A percentile compares a stretch with the other conserved stretches of the same genome.
phyloP scores from a whole-genome alignment of 2,797 vertebrate species.

The Acipenser oxyrinchus region DNA sequence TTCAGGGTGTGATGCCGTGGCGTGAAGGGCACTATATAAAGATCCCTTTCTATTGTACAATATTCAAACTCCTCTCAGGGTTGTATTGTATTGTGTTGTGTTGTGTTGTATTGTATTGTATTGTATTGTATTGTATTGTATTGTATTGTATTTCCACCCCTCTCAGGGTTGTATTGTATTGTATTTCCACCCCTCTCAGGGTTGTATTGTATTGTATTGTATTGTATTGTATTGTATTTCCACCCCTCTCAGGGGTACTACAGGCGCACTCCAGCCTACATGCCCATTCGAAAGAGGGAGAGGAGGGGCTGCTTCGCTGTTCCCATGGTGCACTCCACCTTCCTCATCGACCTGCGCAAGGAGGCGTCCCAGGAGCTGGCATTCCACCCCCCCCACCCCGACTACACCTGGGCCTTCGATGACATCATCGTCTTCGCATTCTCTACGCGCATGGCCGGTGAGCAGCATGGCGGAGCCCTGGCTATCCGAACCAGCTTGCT shows the following conservation, averaged over 20 bases:
- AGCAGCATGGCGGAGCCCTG: neutral
- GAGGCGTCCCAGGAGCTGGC: conserved; percentile 20
- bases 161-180: neutral
- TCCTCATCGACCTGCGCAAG: conserved; percentile 48
- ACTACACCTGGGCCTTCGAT: too few relatives aligned
- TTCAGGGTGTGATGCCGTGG: too few relatives aligned
- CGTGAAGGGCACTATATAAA: too few relatives aligned
- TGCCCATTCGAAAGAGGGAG: conserved; percentile 52
- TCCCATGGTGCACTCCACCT: conserved; percentile 37
- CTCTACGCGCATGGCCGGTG: conserved; percentile 53
- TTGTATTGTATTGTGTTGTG: too few relatives aligned
- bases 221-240: too few relatives aligned
- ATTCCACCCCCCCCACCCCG: too few relatives aligned
- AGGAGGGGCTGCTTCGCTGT: conserved; percentile 52
- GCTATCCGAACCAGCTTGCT: too few relatives aligned
- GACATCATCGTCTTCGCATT: neutral
- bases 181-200: conserved; percentile 27
- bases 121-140: too few relatives aligned
- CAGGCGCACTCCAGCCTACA: conserved; percentile 48
- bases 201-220: conserved; percentile 9
- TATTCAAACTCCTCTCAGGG: too few relatives aligned
- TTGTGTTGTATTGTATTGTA: too few relatives aligned
- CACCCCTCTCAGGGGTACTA: conserved; percentile 48
- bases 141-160: too few relatives aligned
- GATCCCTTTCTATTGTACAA: too few relatives aligned